Evolutionary conservation across 2,113 vertebrate species (phyloP).

Genomic region (Rhinolophus sinicus): DNA sequence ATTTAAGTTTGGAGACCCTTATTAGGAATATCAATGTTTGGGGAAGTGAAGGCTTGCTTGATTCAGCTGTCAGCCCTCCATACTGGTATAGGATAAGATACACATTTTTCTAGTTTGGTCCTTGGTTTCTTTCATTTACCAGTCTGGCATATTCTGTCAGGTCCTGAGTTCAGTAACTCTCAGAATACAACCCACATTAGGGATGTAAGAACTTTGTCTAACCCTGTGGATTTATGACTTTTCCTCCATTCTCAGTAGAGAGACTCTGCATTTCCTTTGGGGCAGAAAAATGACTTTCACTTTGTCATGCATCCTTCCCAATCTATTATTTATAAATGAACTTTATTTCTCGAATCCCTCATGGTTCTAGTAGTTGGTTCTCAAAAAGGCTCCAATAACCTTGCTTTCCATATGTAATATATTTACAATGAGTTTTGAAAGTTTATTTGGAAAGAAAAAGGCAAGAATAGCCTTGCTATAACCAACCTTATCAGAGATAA

Average conservation of each 20-base stretch:
- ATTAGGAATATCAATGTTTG: not conserved
- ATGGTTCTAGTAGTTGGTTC: constrained; percentile 6
- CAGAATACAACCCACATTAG: not conserved
- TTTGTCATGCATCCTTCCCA: constrained; percentile 1
- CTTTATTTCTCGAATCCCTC: constrained; percentile 45
- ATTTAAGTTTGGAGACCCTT: not conserved
- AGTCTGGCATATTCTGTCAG: not conserved
- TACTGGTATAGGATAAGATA: not conserved
- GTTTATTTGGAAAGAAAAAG: not conserved
- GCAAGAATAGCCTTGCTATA: not conserved
- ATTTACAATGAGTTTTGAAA: constrained; percentile 18
- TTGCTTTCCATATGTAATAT: not conserved
- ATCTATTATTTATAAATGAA: constrained; percentile 64
- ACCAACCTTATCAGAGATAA: not conserved
- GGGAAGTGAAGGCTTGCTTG: not conserved
- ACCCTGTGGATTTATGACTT: not conserved
- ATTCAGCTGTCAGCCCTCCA: not conserved
- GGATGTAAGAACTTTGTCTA: not conserved
- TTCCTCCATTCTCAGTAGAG: not conserved
- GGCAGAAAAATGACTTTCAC: constrained; percentile 5
- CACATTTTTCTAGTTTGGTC: not conserved
- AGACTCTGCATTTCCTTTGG: not conserved
- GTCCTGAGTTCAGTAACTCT: not conserved
- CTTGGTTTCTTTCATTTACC: not conserved
- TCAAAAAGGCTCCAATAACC: not conserved